A percentile compares a stretch with the other conserved stretches of the same genome.
phyloP scores from a whole-genome alignment of 2,113 vertebrate genomes.

The Periophthalmodon schlosseri region DNA sequence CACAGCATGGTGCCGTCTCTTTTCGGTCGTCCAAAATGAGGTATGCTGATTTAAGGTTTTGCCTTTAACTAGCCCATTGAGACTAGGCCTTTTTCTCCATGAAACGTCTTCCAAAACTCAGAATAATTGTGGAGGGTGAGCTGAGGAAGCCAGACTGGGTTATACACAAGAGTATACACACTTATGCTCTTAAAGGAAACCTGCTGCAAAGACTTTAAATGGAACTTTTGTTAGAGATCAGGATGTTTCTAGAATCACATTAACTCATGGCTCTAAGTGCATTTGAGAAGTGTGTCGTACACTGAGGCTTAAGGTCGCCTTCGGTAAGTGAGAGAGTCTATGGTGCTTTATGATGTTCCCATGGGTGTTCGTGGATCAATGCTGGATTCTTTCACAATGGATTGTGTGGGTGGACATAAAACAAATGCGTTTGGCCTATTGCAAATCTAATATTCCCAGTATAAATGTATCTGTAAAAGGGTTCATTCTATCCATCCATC shows the following conservation, averaged over 20 bases:
- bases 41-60: constrained; percentile 1
- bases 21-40: constrained; percentile 18
- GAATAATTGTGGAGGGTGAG: constrained; percentile 30
- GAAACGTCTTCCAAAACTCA: constrained; percentile 27
- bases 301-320: not conserved
- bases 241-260: not conserved
- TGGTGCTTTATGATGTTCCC: not conserved
- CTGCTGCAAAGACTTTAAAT: not conserved
- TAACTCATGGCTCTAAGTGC: not conserved
- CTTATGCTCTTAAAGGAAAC: not conserved
- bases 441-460: not conserved
- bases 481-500: no score
- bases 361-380: not conserved
- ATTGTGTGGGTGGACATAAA: not conserved
- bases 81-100: constrained; percentile 13
- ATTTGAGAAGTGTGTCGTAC: not conserved
- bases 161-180: constrained; percentile 3
- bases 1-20: constrained; percentile 2
- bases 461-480: not conserved
- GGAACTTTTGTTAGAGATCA: not conserved
- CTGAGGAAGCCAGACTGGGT: constrained; percentile 10
- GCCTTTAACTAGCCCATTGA: constrained; percentile 20
- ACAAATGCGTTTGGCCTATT: not conserved
- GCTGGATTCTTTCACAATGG: not conserved
- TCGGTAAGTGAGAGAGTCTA: not conserved